Conservation (phyloP, 2,797 vertebrate genomes). For the Alfaro cultratus region DNA sequence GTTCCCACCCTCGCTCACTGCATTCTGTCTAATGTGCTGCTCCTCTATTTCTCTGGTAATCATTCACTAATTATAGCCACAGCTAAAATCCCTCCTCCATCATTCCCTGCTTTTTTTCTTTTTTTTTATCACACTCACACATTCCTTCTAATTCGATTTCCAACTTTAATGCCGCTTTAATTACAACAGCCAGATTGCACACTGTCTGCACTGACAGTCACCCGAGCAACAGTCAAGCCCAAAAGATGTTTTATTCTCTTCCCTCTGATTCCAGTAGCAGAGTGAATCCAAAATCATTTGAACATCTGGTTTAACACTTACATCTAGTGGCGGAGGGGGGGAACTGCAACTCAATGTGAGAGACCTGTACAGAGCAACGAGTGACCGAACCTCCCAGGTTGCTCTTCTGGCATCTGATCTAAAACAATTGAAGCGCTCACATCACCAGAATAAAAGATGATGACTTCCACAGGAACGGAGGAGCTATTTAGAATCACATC, state of each 20-base stretch:
- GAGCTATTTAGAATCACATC: constrained; percentile 63
- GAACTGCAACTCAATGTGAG: constrained; percentile 31
- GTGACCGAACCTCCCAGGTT: constrained; percentile 21
- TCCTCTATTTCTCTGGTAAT: constrained; percentile 25
- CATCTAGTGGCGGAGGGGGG: constrained; percentile 67
- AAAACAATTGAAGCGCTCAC: constrained; percentile 27
- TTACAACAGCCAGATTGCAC: constrained; percentile 32
- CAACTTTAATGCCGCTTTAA: constrained; percentile 24
- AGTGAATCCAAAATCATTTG: background rate
- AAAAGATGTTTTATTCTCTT: constrained; percentile 8
- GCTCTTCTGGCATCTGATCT: constrained; percentile 37
- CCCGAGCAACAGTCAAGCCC: constrained; percentile 8
- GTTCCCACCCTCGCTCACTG: constrained; percentile 20
- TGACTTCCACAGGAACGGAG: constrained; percentile 64
- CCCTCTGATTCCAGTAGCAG: constrained; percentile 2
- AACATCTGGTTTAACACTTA: constrained; percentile 64
- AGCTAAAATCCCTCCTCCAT: constrained; percentile 14
- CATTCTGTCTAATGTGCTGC: constrained; percentile 7
- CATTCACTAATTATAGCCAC: constrained; percentile 8
- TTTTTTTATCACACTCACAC: constrained; percentile 6
- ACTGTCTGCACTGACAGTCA: background rate
- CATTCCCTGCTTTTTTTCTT: background rate
- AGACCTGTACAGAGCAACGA: background rate
- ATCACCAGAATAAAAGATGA: constrained; percentile 52
- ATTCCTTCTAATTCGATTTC: constrained; percentile 7